Evolutionary conservation across 1,140 invertebrate species (phyloP), one percentile per base, ranked within the genome.

Genomic region (Colletes latitarsis): DNA sequence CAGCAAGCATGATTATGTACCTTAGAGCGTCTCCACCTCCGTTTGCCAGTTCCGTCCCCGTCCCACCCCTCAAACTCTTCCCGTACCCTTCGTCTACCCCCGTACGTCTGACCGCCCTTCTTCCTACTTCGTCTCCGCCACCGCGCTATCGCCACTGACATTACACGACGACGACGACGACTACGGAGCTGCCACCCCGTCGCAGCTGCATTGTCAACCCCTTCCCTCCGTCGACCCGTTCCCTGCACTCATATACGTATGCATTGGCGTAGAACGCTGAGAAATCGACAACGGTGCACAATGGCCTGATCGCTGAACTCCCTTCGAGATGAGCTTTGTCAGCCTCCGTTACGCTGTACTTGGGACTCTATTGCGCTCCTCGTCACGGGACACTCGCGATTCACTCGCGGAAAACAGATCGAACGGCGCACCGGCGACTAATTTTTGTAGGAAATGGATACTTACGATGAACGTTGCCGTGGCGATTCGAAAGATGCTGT

Each of bases 1-100:
- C 92, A 93, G 91, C 92, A 91, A 93, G 91, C 91, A 91, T 93
- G 91, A 93, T 93, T 93, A 93, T 93, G 90, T 93, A 93, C 92
- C 92, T 92, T 92, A 92, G 91, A 93, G 89, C 90, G 71, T 82
- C 85, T 82, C 83, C 86, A 73, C 78, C 77, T 83, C 73, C 21
- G 87, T 84, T 84, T 88, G 82, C 83, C 70, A 80, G 74, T 85
- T 82, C 81, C 76, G 49, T 72, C 68, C 84, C 64, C 83, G 19
- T 30, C 10, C n/a, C 62, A 9, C 43, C 55, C 52, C 71, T 14
- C 67, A 14, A 39, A 66, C 55, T 58, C 53, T 49, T 63, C 67
- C 67, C 82, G 62, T 6, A 8, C 55, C 82, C 76, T 43, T 53
- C 77, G 46, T 15, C 68, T 10, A 68, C n/a, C 41, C 58, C 57